A percentile compares a stretch with the other conserved stretches of the same genome.
These are phyloP conservation scores for Ptychochromis oligacanthus DNA, from an alignment of 2,113 vertebrate species.

Conservation along the genomic window DNA sequence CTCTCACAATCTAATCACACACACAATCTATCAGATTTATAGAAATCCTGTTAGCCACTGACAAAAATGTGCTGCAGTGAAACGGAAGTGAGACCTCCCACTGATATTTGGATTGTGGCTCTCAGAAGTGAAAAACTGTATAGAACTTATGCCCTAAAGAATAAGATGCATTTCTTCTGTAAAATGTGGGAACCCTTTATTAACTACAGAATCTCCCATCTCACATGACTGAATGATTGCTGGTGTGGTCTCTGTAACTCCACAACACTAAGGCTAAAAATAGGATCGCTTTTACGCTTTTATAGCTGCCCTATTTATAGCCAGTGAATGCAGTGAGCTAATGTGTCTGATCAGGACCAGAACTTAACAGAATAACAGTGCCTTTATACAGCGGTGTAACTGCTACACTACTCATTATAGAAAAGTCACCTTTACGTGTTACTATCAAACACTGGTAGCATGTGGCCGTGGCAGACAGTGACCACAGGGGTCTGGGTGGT, in stretches of 20 bases:
- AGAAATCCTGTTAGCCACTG: not conserved
- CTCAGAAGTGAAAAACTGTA: not conserved
- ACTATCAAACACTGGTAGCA: not conserved
- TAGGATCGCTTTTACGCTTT: not conserved
- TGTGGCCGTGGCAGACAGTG: not conserved
- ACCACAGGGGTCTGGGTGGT: not conserved
- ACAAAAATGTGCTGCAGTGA: not conserved
- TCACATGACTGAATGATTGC: not conserved
- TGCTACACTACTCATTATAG: accelerated
- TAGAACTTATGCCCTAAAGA: not conserved
- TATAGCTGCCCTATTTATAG: constrained; percentile 1
- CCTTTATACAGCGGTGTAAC: not conserved
- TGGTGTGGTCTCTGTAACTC: not conserved
- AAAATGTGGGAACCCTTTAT: not conserved
- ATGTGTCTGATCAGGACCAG: not conserved
- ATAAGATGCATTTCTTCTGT: not conserved
- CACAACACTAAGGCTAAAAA: not conserved
- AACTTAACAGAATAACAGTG: accelerated
- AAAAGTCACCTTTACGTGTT: not conserved
- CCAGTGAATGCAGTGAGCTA: not conserved
- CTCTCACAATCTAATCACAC: not conserved
- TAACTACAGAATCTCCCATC: not conserved
- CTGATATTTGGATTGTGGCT: not conserved
- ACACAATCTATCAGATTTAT: not conserved
- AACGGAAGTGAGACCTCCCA: accelerated